Percentiles rank a stretch among this genome's conserved stretches.
Conservation (phyloP, 2,888 invertebrate species). For the Ceramica pisi region DNA sequence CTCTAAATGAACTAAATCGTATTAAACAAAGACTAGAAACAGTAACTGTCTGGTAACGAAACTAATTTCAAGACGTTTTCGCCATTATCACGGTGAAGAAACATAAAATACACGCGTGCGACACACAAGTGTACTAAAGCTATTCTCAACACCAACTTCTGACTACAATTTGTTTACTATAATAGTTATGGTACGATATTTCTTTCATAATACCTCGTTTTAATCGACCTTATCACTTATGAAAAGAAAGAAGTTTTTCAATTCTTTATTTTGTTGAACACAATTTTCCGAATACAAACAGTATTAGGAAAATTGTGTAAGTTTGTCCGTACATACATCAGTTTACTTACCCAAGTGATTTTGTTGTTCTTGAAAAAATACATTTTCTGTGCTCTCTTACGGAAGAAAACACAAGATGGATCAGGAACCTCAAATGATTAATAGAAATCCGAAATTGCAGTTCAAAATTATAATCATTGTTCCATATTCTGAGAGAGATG, state of each 20-base stretch:
- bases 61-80: constrained; percentile 55
- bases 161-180: constrained; percentile 45
- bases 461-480: no score
- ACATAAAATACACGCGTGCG: constrained; percentile 61
- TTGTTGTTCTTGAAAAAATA: constrained; percentile 11
- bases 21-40: constrained; percentile 32
- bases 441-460: no score
- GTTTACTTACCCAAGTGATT: not conserved
- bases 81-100: constrained; percentile 50
- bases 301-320: constrained; percentile 14
- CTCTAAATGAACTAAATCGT: constrained; percentile 42
- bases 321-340: constrained; percentile 9
- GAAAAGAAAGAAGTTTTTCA: constrained; percentile 36
- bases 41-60: constrained; percentile 49
- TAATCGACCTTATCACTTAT: not conserved
- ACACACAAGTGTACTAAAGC: constrained; percentile 53
- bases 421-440: not conserved
- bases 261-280: constrained; percentile 24
- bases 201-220: constrained; percentile 12
- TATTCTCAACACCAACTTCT: constrained; percentile 41
- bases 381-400: not conserved
- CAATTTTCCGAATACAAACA: constrained; percentile 1
- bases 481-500: no score
- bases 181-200: constrained; percentile 12
- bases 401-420: not conserved